Evolutionary conservation across 2,113 vertebrate genomes (phyloP).

Genomic region (Gnathonemus echidnorhynchus): DNA sequence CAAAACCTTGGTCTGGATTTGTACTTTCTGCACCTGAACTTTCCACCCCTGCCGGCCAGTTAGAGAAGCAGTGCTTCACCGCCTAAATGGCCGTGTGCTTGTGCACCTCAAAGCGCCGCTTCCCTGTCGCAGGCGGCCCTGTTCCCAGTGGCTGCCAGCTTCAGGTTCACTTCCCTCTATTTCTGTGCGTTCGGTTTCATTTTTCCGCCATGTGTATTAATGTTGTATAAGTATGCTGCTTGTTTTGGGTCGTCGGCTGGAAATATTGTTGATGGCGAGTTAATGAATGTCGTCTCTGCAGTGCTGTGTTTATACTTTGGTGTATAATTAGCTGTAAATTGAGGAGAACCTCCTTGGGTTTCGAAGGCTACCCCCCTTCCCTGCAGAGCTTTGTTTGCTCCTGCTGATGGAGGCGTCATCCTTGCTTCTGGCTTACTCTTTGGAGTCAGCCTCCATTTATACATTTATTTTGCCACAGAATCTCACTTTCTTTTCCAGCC

Average conservation of each 20-base stretch:
- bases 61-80: background rate
- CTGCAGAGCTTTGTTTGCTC: background rate
- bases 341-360: background rate
- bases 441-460: background rate
- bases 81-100: background rate
- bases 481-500: background rate
- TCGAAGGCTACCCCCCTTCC: background rate
- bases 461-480: background rate
- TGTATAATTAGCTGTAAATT: conserved; percentile 4
- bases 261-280: background rate
- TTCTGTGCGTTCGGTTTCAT: background rate
- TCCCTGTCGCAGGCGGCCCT: background rate
- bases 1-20: background rate
- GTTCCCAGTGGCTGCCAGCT: background rate
- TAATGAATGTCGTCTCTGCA: background rate
- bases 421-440: background rate
- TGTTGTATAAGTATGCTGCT: background rate
- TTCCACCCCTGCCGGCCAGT: background rate
- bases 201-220: background rate
- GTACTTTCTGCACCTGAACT: background rate
- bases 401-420: background rate
- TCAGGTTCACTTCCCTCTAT: background rate
- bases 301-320: background rate
- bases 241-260: background rate
- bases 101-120: background rate